Percentiles rank a stretch among this genome's conserved stretches.
Conservation (phyloP, 1,140 invertebrate genomes). For the Trichogramma pretiosum region DNA sequence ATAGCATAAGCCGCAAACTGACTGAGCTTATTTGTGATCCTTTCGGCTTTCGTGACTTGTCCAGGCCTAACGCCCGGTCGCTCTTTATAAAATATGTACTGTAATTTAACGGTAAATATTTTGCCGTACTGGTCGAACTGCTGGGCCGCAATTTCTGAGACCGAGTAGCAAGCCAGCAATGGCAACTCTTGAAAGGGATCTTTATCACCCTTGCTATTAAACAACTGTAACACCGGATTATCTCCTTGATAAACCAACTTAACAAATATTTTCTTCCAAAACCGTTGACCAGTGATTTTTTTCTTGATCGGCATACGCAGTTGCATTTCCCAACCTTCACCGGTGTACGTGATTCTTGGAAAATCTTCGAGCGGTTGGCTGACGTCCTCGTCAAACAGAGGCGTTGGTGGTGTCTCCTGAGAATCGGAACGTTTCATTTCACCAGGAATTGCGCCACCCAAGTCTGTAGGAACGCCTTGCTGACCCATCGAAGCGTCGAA, state of each 20-base stretch:
- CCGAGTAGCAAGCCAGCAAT: conserved; percentile 84
- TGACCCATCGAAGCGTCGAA: conserved; percentile 61
- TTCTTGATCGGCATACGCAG: conserved; percentile 94
- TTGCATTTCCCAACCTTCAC: conserved; percentile 95
- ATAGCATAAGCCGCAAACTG: conserved; percentile 92
- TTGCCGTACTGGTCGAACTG: conserved; percentile 98
- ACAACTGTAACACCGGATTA: conserved; percentile 76
- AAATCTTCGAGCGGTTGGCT: conserved; percentile 90
- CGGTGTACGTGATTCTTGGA: conserved; percentile 67
- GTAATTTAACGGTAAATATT: conserved; percentile 96
- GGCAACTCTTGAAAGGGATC: conserved; percentile 90
- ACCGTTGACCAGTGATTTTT: conserved; percentile 93
- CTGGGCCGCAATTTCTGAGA: conserved; percentile 86
- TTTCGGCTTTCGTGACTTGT: conserved; percentile 87
- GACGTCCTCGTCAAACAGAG: conserved; percentile 90
- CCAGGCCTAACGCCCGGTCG: conserved; percentile 92
- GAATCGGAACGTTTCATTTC: conserved; percentile 39
- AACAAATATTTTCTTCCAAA: conserved; percentile 96
- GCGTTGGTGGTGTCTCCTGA: conserved; percentile 75
- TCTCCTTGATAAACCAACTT: conserved; percentile 70
- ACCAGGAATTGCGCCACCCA: conserved; percentile 24
- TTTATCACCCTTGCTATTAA: conserved; percentile 75
- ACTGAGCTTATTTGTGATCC: conserved; percentile 81
- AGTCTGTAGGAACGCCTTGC: conserved; percentile 33
- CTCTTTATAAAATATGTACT: conserved; percentile 98